Evolutionary conservation across 2,113 vertebrate genomes (phyloP), one percentile per base, ranked within the genome.

Genomic region (Neoarius graeffei): DNA sequence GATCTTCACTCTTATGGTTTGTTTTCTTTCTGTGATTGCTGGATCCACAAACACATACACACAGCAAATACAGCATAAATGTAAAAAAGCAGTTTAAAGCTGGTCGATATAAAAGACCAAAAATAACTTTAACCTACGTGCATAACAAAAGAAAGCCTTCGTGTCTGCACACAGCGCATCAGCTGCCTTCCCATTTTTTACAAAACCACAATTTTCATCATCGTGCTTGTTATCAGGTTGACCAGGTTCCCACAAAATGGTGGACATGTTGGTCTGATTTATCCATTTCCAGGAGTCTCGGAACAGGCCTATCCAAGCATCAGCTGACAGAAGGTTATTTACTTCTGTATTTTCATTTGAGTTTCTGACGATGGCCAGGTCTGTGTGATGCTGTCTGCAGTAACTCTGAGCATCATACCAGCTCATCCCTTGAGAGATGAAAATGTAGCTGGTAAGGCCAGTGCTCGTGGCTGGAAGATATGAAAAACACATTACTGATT

Each of bases 221-320:
- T 6, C 0, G 2, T 4, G 1, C 0, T 0, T 4, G 7, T 82
- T 66, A 64, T 62, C 13, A 27, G 85, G 86, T 23, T 85, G 52
- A 20, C 27, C 20, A 59, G 64, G 2, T 3, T 0, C 27, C 82
- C 88, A 87, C 3, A 5, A 35, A 11, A 81, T 0, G 42, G 23
- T 30, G 62, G 54, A 42, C 25, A 69, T 25, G n/a, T 27, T 74
- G 19, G 71, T 84, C 25, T 30, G 10, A 74, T 89, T 52, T 56
- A 85, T 87, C 88, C 88, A 89, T 56, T 71, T 89, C 88, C 85
- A 89, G 13, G 4, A 25, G 7, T 86, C 62, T 84, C 85, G 71
- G 7, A 42, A 81, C 1, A 84, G 35, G 25, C 88, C 88, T 54
- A 89, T 64, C 81, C 85, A 89, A 56, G 14, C 0, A 35, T 0